Conservation (phyloP, 2,888 invertebrate species). For the Andrena bucephala region DNA sequence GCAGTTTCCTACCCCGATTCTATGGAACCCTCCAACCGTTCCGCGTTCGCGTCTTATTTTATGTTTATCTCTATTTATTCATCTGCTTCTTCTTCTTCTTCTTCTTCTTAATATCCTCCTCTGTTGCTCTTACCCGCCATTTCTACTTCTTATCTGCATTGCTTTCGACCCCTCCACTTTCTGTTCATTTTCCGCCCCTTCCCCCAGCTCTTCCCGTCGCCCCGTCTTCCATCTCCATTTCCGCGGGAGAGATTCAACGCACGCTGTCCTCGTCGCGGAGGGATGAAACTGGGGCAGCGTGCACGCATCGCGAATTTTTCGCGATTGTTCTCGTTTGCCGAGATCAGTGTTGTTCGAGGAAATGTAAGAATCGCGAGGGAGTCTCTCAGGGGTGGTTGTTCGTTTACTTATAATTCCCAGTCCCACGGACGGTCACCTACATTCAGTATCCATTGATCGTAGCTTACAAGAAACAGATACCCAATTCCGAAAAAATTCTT, state of each 20-base stretch:
- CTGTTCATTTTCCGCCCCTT: neutral
- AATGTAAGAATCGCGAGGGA: slow-evolving; percentile 49
- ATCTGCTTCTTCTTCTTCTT: slow-evolving; percentile 5
- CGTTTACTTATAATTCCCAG: neutral
- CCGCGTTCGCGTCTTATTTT: neutral
- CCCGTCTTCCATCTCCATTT: slow-evolving; percentile 37
- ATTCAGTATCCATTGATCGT: too few relatives aligned
- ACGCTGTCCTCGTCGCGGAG: slow-evolving; percentile 2
- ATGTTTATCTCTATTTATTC: slow-evolving; percentile 7
- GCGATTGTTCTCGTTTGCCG: slow-evolving; percentile 73
- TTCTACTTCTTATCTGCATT: slow-evolving; percentile 13
- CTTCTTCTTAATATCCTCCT: neutral
- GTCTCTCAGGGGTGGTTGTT: neutral
- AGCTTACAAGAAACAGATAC: too few relatives aligned
- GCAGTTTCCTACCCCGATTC: neutral
- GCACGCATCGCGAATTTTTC: slow-evolving; percentile 71
- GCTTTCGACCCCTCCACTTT: neutral
- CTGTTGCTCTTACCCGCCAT: neutral
- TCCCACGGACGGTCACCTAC: too few relatives aligned
- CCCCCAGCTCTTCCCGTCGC: neutral
- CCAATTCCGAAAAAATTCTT: neutral
- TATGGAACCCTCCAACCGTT: neutral
- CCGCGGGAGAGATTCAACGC: slow-evolving; percentile 23
- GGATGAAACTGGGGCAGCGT: slow-evolving; percentile 44
- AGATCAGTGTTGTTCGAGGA: slow-evolving; percentile 15